Evolutionary conservation across 2,797 vertebrate species (phyloP), one percentile per base, ranked within the genome.

Genomic region (Molossus molossus): DNA sequence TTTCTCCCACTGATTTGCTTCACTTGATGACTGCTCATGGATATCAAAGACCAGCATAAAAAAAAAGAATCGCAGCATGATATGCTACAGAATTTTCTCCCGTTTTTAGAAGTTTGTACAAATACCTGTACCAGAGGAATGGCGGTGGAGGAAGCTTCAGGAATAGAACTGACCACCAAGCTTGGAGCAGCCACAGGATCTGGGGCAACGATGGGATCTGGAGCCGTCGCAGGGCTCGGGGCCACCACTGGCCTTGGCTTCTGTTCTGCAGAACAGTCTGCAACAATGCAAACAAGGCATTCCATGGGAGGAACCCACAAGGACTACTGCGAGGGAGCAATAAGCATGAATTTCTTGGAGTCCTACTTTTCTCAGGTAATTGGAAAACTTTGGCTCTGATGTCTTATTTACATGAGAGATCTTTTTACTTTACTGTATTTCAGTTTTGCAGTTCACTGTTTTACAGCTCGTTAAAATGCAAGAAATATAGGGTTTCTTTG

Each of bases 321-420:
- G 96, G 98, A 99, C 29, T 98, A 97, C 25, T 90, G 95, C 64
- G 98, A 98, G 79, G 98, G 98, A 91, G 92, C 97, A 9, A 67
- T 98, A 62, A 99, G 97, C 87, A 98, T 98, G 98, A 98, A 96
- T 88, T 99, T 99, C 97, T 96, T 99, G 77, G 98, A 99, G 81
- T 98, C 98, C 96, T 99, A 99, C 95, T 99, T 99, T 95, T 98
- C 98, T 88, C 98, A 98, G 98, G 98, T 99, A 98, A 98, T 62
- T n/a, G 4, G 48, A 50, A 81, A 95, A 40, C 0, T 9, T 21
- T 13, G 60, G 11, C 48, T 91, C 57, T 37, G 37, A 69, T 69
- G 23, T n/a, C 58, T 55, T 65, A 18, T n/a, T 73, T n/a, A 81
- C n/a, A 37, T 40, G 48, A 62, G 33, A 81, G 50, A 48, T 50